Evolutionary conservation across 1,140 invertebrate genomes (phyloP).

Genomic region (Pogonus chalceus): DNA sequence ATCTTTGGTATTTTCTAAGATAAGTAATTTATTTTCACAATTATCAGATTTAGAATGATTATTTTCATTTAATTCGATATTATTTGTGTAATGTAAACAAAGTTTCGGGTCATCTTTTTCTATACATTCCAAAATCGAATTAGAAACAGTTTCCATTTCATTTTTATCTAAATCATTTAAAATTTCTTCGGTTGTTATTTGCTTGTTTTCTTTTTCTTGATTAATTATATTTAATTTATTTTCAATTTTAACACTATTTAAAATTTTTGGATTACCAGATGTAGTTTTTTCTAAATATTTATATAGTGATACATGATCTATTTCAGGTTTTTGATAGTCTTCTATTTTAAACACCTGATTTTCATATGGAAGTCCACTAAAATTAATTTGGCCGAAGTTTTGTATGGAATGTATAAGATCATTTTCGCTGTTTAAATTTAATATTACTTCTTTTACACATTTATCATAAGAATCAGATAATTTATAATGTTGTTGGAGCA

Average conservation of each 20-base stretch:
- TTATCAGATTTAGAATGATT: too few species aligned
- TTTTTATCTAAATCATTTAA: background rate
- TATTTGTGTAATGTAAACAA: background rate
- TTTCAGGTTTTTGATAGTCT: conserved; percentile 6
- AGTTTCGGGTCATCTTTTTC: background rate
- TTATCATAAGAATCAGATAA: background rate
- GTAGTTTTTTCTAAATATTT: background rate
- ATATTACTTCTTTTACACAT: background rate
- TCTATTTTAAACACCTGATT: conserved; percentile 4
- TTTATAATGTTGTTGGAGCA: conserved; percentile 16
- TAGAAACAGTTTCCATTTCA: background rate
- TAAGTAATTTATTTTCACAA: too few species aligned
- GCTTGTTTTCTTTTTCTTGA: background rate
- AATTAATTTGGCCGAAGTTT: conserved; percentile 1
- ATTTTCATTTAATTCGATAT: background rate
- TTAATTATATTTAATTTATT: background rate
- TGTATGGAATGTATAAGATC: conserved; percentile 1
- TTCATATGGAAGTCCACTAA: background rate
- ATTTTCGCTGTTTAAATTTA: background rate
- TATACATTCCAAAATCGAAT: background rate
- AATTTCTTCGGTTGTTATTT: background rate
- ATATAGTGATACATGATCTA: conserved; percentile 1
- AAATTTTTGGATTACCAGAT: background rate
- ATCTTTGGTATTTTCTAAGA: too few species aligned
- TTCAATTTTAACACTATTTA: background rate